A percentile compares a stretch with the other conserved stretches of the same genome.
phyloP scores from a whole-genome alignment of 2,113 vertebrate genomes.

The Myocastor coypus region DNA sequence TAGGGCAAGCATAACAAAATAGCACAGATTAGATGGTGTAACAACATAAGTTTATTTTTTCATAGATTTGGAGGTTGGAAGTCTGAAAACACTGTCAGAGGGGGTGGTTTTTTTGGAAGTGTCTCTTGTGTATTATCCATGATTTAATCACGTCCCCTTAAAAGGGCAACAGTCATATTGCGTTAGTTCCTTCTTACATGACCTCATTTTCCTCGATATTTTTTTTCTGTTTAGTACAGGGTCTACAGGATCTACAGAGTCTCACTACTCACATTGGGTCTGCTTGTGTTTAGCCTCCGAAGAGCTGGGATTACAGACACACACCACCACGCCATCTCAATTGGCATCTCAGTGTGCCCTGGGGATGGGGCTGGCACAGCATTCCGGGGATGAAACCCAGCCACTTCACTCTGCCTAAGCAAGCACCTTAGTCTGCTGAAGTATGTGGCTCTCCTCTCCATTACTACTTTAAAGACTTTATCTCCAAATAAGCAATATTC shows the following conservation, averaged over 20 bases:
- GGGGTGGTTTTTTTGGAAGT: background rate
- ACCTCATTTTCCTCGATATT: background rate
- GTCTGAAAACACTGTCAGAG: background rate
- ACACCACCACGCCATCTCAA: too few species aligned
- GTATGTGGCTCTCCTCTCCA: too few species aligned
- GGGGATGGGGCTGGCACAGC: too few species aligned
- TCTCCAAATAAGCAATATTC: background rate
- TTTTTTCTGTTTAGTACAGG: too few species aligned
- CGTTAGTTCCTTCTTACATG: background rate
- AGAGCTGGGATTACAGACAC: too few species aligned
- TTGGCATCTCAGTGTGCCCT: too few species aligned
- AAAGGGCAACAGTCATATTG: background rate
- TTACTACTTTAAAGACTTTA: background rate
- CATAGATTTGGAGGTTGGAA: background rate
- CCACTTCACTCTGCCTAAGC: too few species aligned
- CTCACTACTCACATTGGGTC: too few species aligned
- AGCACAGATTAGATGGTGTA: background rate
- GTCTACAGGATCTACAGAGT: too few species aligned
- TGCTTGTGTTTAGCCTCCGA: too few species aligned
- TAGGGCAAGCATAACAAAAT: background rate
- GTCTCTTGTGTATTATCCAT: background rate
- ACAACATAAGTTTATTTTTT: background rate
- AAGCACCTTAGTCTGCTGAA: too few species aligned
- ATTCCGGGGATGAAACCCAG: too few species aligned
- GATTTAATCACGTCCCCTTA: background rate